A percentile compares a stretch with the other conserved stretches of the same genome.
Conservation (phyloP, 2,113 vertebrate species). For the Hiodon tergisus region DNA sequence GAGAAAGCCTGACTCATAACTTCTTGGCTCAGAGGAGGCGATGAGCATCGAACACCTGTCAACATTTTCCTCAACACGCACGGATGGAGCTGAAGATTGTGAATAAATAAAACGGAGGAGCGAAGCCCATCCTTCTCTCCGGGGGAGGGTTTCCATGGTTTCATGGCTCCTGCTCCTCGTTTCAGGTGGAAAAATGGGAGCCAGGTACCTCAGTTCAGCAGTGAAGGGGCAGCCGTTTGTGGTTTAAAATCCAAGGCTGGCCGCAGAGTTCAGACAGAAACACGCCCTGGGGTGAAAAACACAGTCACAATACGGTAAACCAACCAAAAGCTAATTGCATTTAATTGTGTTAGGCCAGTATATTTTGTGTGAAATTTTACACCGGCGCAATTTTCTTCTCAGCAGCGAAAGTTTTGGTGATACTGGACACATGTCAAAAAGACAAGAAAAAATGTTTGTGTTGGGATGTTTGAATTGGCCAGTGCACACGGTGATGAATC, state of each 20-base stretch:
- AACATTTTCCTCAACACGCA: conserved; percentile 1
- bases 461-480: too few relatives aligned
- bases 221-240: neutral
- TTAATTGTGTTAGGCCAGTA: neutral
- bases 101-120: neutral
- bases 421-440: neutral
- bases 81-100: neutral
- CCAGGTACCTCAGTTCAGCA: conserved; percentile 14
- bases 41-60: conserved; percentile 3
- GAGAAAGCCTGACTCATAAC: conserved; percentile 15
- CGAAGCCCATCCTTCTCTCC: neutral
- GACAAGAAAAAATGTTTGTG: neutral
- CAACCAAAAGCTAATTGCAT: neutral
- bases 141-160: neutral
- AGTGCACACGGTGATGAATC: neutral
- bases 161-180: neutral
- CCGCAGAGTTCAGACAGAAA: neutral
- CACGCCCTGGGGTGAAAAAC: neutral
- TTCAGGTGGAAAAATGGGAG: conserved; percentile 19
- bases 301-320: neutral
- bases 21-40: neutral
- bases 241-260: neutral
- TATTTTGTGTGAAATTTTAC: neutral
- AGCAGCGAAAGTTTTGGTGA: neutral
- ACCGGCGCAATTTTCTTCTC: neutral